phyloP scores from a whole-genome alignment of 2,888 invertebrate genomes.

The Metacarcinus magister region DNA sequence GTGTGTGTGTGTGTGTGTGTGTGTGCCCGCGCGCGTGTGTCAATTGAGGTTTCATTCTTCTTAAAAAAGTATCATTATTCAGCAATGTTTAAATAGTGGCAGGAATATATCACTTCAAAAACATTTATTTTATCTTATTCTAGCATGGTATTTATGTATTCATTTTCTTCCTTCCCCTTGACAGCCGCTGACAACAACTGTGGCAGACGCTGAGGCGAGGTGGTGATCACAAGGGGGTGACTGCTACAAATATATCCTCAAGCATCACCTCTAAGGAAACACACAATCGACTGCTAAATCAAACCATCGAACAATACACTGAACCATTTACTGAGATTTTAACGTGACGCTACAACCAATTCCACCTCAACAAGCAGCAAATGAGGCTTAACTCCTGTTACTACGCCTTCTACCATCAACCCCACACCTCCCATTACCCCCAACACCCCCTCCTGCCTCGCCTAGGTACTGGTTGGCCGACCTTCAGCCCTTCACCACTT shows the following conservation, averaged over 20 bases:
- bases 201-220: too few species aligned
- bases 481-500: slow-evolving; percentile 21
- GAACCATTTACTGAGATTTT: too few species aligned
- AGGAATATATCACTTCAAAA: not conserved
- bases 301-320: too few species aligned
- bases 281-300: too few species aligned
- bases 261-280: too few species aligned
- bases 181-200: too few species aligned
- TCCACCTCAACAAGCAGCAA: too few species aligned
- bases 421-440: not conserved
- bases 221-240: too few species aligned
- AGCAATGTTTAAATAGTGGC: not conserved
- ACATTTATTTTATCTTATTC: not conserved
- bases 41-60: not conserved
- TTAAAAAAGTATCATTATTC: not conserved
- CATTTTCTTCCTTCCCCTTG: not conserved
- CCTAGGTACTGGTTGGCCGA: not conserved
- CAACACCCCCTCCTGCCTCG: not conserved
- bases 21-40: slow-evolving; percentile 12
- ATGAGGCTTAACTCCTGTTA: not conserved
- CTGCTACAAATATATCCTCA: too few species aligned
- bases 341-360: too few species aligned
- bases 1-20: slow-evolving; percentile 27
- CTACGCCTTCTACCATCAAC: not conserved
- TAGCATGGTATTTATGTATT: not conserved